Percentiles rank a stretch among this genome's conserved stretches.
Evolutionary conservation across 2,888 invertebrate species (phyloP).

Genomic region (Cetonia aurata): DNA sequence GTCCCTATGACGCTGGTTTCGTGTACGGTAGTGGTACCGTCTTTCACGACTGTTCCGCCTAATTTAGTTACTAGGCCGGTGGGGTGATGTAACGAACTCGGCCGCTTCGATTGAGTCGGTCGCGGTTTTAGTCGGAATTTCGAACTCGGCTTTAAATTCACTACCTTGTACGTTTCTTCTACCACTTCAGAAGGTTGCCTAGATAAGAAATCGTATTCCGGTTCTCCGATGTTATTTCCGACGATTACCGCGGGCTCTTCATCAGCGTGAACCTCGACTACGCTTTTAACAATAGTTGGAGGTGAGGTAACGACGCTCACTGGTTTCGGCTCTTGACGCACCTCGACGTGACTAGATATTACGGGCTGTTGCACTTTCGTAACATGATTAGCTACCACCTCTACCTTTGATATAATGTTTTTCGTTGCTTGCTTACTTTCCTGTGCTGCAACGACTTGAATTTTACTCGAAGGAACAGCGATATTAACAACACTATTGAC

Average conservation of each 20-base stretch:
- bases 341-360: constrained; percentile 60
- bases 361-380: constrained; percentile 51
- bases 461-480: constrained; percentile 62
- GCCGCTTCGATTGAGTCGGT: constrained; percentile 64
- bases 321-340: constrained; percentile 57
- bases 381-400: constrained; percentile 56
- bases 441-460: constrained; percentile 64
- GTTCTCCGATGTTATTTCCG: constrained; percentile 82
- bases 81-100: constrained; percentile 77
- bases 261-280: constrained; percentile 69
- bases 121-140: constrained; percentile 69
- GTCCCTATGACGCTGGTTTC: constrained; percentile 93
- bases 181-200: constrained; percentile 87
- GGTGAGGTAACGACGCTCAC: constrained; percentile 53
- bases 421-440: constrained; percentile 56
- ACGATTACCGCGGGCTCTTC: constrained; percentile 71
- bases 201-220: constrained; percentile 88
- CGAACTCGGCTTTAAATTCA: constrained; percentile 82
- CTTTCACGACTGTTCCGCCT: constrained; percentile 86
- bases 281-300: constrained; percentile 68
- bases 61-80: constrained; percentile 86
- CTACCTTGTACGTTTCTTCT: constrained; percentile 87
- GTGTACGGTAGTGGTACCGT: constrained; percentile 86
- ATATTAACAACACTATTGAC: constrained; percentile 64
- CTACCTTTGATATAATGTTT: constrained; percentile 63